Evolutionary conservation across 2,113 vertebrate species (phyloP).

Genomic region (Labeo catla): DNA sequence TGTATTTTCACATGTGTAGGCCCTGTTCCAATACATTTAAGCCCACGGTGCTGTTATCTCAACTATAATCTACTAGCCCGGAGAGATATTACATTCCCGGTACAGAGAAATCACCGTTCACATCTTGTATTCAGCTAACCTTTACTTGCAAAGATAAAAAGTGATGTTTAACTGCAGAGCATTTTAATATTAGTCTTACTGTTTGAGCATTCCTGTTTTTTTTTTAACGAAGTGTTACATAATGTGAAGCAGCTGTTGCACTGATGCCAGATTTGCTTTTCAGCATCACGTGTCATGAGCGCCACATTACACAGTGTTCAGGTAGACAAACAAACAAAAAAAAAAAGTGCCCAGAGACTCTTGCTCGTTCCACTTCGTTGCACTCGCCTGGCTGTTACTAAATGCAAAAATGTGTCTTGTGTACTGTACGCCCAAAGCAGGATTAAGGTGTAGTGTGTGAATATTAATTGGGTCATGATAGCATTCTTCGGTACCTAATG

Average conservation of each 20-base stretch:
- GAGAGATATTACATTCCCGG: slow-evolving; percentile 40
- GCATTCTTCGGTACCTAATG: background rate
- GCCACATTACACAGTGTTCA: background rate
- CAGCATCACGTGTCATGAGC: background rate
- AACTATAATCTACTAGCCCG: slow-evolving; percentile 46
- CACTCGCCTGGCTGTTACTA: background rate
- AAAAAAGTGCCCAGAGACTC: background rate
- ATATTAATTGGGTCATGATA: background rate
- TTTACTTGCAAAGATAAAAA: background rate
- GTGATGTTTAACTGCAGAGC: background rate
- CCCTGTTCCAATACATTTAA: slow-evolving; percentile 46
- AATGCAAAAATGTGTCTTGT: background rate
- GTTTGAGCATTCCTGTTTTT: background rate
- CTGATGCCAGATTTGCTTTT: background rate
- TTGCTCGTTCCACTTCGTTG: background rate
- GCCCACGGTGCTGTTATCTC: slow-evolving; percentile 9
- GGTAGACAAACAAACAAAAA: background rate
- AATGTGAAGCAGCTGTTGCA: slow-evolving; percentile 13
- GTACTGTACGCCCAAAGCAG: background rate
- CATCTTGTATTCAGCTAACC: background rate
- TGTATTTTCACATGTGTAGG: slow-evolving; percentile 53
- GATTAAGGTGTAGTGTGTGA: slow-evolving; percentile 2
- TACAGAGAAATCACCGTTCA: slow-evolving; percentile 3
- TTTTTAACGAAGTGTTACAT: slow-evolving; percentile 12
- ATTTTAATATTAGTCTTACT: background rate